A percentile compares a stretch with the other conserved stretches of the same genome.
Evolutionary conservation across 2,797 vertebrate species (phyloP).

Genomic region (Rhodeus uyekii): DNA sequence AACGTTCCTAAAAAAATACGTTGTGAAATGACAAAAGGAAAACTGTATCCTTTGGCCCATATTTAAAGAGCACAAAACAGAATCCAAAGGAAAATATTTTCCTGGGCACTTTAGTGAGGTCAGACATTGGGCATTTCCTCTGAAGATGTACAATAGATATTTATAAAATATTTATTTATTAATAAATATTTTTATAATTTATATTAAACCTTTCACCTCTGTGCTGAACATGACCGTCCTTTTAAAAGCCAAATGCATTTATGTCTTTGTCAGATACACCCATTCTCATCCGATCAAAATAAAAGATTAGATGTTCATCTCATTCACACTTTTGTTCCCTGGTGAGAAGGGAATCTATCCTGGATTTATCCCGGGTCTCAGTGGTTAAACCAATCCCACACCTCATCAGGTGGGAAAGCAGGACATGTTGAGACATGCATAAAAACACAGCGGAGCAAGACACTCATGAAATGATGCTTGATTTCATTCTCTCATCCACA

Average conservation of each 20-base stretch:
- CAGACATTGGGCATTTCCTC: constrained; percentile 19
- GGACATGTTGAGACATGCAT: constrained; percentile 62
- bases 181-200: not conserved
- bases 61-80: constrained; percentile 27
- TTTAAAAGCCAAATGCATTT: not conserved
- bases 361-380: constrained; percentile 20
- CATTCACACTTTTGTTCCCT: constrained; percentile 15
- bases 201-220: not conserved
- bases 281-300: constrained; percentile 34
- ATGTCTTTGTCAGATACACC: not conserved
- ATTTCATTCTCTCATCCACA: not conserved
- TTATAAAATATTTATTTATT: too few species aligned
- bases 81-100: constrained; percentile 30
- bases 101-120: constrained; percentile 9
- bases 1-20: constrained; percentile 29
- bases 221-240: not conserved
- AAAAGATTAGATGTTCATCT: constrained; percentile 43
- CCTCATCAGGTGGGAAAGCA: constrained; percentile 75
- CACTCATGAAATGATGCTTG: not conserved
- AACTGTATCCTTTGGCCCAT: constrained; percentile 51
- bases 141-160: too few species aligned
- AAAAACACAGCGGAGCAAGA: not conserved
- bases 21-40: constrained; percentile 39
- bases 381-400: constrained; percentile 28
- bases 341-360: not conserved